Conservation (phyloP, 1,140 invertebrate species). For the Plutomurus gul region DNA sequence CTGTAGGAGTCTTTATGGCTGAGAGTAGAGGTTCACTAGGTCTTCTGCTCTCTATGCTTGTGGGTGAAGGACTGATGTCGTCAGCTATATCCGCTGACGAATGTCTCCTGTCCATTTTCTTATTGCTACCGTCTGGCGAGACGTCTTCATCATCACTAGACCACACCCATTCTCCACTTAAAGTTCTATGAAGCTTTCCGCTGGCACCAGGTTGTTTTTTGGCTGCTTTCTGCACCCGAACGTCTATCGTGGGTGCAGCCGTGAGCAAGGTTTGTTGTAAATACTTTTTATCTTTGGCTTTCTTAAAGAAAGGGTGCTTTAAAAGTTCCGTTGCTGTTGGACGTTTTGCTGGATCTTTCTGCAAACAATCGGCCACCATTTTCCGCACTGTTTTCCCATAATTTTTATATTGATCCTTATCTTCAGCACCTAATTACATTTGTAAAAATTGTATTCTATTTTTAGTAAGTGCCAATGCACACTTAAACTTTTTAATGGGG, state of each 20-base stretch:
- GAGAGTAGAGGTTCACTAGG: conserved; percentile 7
- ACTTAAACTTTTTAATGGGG: too few species aligned
- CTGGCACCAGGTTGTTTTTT: conserved; percentile 80
- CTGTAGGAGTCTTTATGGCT: conserved; percentile 13
- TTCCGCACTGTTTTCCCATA: conserved; percentile 97
- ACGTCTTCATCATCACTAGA: conserved; percentile 78
- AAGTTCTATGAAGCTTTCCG: conserved; percentile 87
- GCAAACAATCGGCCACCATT: conserved; percentile 91
- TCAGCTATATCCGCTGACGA: conserved; percentile 41
- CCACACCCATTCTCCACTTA: conserved; percentile 98
- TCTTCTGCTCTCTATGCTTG: conserved; percentile 1
- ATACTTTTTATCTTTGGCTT: conserved; percentile 96
- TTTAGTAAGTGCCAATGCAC: too few species aligned
- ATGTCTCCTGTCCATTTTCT: conserved; percentile 37
- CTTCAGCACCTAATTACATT: too few species aligned
- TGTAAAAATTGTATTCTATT: too few species aligned
- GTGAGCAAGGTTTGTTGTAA: conserved; percentile 87
- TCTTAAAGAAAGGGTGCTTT: conserved; percentile 99
- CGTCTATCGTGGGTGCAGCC: conserved; percentile 71
- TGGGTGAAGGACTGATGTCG: conserved; percentile 17
- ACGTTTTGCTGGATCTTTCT: conserved; percentile 92
- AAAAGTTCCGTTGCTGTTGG: conserved; percentile 92
- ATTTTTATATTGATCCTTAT: conserved; percentile 96
- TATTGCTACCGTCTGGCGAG: conserved; percentile 56
- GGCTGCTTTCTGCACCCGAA: conserved; percentile 51